These are phyloP conservation scores for Mionectes olivaceus DNA, from an alignment of 2,797 vertebrate genomes.

Conservation along the genomic window DNA sequence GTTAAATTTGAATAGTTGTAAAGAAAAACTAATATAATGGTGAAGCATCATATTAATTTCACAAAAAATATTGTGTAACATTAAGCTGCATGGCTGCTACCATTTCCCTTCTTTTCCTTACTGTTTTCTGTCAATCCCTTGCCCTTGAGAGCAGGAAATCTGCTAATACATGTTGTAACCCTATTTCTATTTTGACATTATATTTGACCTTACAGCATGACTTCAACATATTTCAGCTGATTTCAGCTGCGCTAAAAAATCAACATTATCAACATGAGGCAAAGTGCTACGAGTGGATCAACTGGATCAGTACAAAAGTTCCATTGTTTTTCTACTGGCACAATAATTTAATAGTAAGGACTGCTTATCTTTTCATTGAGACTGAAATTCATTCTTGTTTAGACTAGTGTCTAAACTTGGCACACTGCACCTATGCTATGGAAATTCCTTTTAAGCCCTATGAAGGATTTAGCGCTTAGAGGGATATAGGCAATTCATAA, in stretches of 20 bases:
- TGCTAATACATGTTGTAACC: background rate
- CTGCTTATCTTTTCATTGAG: background rate
- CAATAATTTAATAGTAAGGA: background rate
- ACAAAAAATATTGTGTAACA: background rate
- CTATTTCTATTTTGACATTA: background rate
- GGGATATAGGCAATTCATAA: background rate
- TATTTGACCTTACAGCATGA: conserved; percentile 9
- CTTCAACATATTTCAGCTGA: background rate
- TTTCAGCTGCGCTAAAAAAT: background rate
- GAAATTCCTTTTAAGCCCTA: conserved; percentile 5
- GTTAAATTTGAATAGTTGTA: background rate
- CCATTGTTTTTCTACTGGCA: background rate
- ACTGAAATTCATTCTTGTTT: conserved; percentile 43
- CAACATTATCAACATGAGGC: background rate
- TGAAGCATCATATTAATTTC: background rate
- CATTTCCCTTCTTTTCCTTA: background rate
- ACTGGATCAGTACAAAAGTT: background rate
- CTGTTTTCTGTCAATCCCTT: background rate
- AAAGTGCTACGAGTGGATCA: background rate
- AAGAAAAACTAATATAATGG: background rate
- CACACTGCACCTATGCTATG: background rate
- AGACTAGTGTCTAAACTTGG: background rate
- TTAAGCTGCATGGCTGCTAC: background rate
- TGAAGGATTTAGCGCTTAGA: conserved; percentile 6
- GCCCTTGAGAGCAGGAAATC: conserved; percentile 8